Conservation (phyloP, 2,113 vertebrate species). For the Bettongia penicillata region DNA sequence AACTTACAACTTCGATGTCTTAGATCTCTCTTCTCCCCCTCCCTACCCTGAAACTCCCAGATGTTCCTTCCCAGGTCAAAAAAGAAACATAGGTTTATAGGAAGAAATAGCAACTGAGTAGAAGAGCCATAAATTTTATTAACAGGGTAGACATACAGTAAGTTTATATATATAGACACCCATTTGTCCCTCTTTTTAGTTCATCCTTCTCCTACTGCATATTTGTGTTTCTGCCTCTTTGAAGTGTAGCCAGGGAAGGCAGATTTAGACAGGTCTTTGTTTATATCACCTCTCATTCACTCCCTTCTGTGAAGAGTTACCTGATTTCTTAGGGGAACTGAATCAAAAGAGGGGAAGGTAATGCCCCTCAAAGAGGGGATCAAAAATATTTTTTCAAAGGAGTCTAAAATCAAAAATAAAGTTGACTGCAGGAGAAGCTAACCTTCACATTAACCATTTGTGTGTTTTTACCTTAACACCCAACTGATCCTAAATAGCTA, state of each 20-base stretch:
- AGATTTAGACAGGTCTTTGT: neutral
- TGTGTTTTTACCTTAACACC: neutral
- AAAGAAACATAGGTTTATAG: no score
- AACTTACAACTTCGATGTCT: no score
- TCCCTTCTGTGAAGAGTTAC: neutral
- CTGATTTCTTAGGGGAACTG: neutral
- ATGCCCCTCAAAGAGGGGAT: neutral
- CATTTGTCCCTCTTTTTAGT: neutral
- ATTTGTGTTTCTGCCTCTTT: neutral
- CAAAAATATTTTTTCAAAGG: constrained; percentile 9
- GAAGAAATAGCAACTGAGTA: no score
- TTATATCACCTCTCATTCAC: neutral
- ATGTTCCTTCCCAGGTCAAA: no score
- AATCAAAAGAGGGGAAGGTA: neutral
- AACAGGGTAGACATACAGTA: no score
- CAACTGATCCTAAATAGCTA: neutral
- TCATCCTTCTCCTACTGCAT: neutral
- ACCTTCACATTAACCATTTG: neutral
- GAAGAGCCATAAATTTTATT: no score
- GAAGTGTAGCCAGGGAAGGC: neutral
- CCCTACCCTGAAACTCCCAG: no score
- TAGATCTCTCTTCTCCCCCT: no score
- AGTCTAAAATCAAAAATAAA: neutral
- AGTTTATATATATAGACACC: no score
- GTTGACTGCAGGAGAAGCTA: neutral